Evolutionary conservation across 2,888 invertebrate species (phyloP), one percentile per base, ranked within the genome.

Genomic region (Drosophila antonietae): DNA sequence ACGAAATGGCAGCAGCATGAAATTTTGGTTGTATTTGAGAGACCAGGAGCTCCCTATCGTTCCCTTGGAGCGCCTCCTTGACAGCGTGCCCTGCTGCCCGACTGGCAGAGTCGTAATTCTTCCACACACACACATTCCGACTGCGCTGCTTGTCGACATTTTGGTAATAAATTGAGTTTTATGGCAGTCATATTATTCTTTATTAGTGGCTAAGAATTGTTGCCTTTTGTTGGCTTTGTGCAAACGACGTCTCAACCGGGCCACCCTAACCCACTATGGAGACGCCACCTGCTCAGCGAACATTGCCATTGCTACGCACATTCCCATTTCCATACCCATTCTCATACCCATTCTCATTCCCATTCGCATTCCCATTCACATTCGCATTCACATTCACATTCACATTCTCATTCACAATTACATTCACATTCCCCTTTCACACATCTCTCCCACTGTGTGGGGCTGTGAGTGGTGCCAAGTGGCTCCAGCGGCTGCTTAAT

Each of bases 131-230:
- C 33, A 43, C n/a, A 69, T 58, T 59, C 15, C 23, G 66, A 64
- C 41, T 55, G 46, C 60, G 79, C 85, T 84, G 88, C 87, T 73
- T 88, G 87, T 88, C 84, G 88, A 86, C 88, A 80, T 88, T 84
- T 83, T 70, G 87, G 85, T 88, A 88, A 85, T 85, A 85, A 85
- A 85, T 85, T 88, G 89, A 86, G 89, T 85, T 85, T 85, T 85
- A 85, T 85, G 89, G 85, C 89, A 88, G 81, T 86, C 85, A 83
- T 85, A 85, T 85, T 88, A 85, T 85, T 85, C 89, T 88, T 85
- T 85, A 85, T 85, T 88, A 85, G 85, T 88, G 84, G 84, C 78
- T 75, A 88, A 88, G 89, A 85, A 85, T 88, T 85, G 89, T 86
- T 84, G 87, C 89, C 89, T 85, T 86, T 85, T 88, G 86, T 88